A percentile compares a stretch with the other conserved stretches of the same genome.
Evolutionary conservation across 2,888 invertebrate species (phyloP).

Genomic region (Chrysomela aeneicollis): DNA sequence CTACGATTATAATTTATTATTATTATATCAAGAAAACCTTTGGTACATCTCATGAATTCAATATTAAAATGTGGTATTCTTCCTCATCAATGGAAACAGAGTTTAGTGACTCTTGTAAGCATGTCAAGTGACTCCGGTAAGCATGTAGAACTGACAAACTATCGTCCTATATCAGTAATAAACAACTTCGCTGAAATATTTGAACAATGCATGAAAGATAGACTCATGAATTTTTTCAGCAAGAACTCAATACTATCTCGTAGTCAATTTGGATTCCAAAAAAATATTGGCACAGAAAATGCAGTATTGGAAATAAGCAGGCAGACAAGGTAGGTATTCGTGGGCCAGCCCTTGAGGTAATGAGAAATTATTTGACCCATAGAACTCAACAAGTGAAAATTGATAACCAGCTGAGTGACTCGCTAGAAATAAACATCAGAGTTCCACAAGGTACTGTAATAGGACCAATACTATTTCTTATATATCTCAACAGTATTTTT

Average conservation of each 20-base stretch:
- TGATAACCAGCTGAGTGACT: neutral
- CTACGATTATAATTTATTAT: too few relatives aligned
- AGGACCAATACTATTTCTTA: neutral
- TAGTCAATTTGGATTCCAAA: neutral
- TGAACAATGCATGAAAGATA: conserved; percentile 6
- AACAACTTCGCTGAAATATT: conserved; percentile 5
- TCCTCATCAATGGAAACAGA: neutral
- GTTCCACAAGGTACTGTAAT: too few relatives aligned
- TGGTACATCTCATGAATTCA: conserved; percentile 5
- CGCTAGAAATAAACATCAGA: too few relatives aligned
- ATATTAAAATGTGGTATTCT: conserved; percentile 8
- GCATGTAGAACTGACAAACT: conserved; percentile 5
- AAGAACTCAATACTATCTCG: neutral
- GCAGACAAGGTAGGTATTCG: neutral
- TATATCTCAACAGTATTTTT: too few relatives aligned
- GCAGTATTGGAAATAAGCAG: neutral
- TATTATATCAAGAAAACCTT: neutral
- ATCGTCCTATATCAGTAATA: too few relatives aligned
- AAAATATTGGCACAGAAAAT: neutral
- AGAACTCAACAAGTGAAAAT: too few relatives aligned
- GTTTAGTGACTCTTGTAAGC: conserved; percentile 7
- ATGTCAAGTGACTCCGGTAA: neutral
- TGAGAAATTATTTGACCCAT: neutral
- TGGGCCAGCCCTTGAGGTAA: neutral
- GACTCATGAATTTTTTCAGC: neutral